Base-by-base conservation (phyloP, 2,113 vertebrate species). In the Zeus faber region DNA sequence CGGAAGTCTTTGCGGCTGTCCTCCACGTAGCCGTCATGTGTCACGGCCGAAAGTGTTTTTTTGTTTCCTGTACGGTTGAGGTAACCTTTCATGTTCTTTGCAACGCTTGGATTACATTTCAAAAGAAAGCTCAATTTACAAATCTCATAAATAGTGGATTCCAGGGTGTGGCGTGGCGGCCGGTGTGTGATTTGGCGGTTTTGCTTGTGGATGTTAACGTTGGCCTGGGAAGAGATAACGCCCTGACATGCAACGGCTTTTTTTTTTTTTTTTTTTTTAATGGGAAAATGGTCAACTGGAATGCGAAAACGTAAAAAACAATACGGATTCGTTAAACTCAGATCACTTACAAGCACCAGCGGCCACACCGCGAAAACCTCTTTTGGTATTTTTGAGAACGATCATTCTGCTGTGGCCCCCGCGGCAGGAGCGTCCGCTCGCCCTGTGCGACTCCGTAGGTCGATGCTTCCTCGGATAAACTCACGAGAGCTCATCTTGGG, bases 381-480 rank as follows among this genome's bases (percentile, higher is more conserved):
- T n/a, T n/a, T n/a, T n/a, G n/a, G n/a, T n/a, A n/a, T 55, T 55
- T 41, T 43, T 47, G 33, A 44, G 49, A 54, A 24, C 46, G 59
- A 35, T 58, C n/a, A 49, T 24, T 58, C 39, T 48, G 51, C 22
- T 7, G 35, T 27, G 45, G 44, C 11, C 29, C 51, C 49, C 0
- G 35, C n/a, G n/a, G 37, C 6, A 46, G 18, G 9, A 21, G 24
- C 21, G 22, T 37, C 54, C 60, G 46, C 16, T 25, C 53, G 62
- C 25, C 44, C 6, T 52, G 33, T 55, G 23, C 58, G 57, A 53
- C 54, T 53, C 53, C 58, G 24, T 58, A 58, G 40, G 54, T 51
- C 72, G 53, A 62, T 69, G 67, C 74, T 77, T 67, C 47, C 45
- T 74, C 43, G 39, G 35, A 58, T 67, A 48, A 40, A 58, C 44